Percentiles rank a stretch among this genome's conserved stretches.
These are phyloP conservation scores for Drosophila saltans DNA, from an alignment of 1,140 invertebrate genomes.

Conservation along the genomic window DNA sequence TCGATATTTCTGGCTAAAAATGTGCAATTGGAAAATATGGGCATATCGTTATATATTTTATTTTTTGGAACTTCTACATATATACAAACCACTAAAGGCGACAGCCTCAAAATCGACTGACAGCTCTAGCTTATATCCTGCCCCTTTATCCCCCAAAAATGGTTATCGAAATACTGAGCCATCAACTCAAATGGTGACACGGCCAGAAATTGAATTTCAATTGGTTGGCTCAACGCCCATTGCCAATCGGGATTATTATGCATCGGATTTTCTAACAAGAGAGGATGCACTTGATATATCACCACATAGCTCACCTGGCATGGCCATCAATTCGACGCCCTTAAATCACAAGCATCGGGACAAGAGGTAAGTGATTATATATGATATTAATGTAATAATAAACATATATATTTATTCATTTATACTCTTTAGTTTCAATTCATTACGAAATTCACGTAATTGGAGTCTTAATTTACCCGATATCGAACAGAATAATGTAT, in stretches of 20 bases:
- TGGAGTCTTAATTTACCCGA: slow-evolving; percentile 24
- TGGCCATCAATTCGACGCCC: slow-evolving; percentile 75
- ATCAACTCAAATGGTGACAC: slow-evolving; percentile 2
- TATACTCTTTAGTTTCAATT: slow-evolving; percentile 22
- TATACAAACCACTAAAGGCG: slow-evolving; percentile 40
- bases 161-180: slow-evolving; percentile 31
- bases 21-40: slow-evolving; percentile 71
- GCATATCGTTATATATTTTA: slow-evolving; percentile 64
- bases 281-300: slow-evolving; percentile 61
- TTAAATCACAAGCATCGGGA: slow-evolving; percentile 59
- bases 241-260: slow-evolving; percentile 56
- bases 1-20: slow-evolving; percentile 65
- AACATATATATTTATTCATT: too few relatives aligned
- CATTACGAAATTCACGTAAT: slow-evolving; percentile 20
- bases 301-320: slow-evolving; percentile 38
- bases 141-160: slow-evolving; percentile 26
- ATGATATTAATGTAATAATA: too few relatives aligned
- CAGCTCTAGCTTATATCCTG: slow-evolving; percentile 2
- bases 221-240: slow-evolving; percentile 69
- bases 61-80: slow-evolving; percentile 57
- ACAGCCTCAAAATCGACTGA: slow-evolving; percentile 1
- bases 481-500: slow-evolving; percentile 21
- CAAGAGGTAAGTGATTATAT: slow-evolving; percentile 29
- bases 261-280: slow-evolving; percentile 58
- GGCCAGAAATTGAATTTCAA: slow-evolving; percentile 47